A percentile compares a stretch with the other conserved stretches of the same genome.
Evolutionary conservation across 2,797 vertebrate species (phyloP).

Genomic region (Pteronotus mesoamericanus): DNA sequence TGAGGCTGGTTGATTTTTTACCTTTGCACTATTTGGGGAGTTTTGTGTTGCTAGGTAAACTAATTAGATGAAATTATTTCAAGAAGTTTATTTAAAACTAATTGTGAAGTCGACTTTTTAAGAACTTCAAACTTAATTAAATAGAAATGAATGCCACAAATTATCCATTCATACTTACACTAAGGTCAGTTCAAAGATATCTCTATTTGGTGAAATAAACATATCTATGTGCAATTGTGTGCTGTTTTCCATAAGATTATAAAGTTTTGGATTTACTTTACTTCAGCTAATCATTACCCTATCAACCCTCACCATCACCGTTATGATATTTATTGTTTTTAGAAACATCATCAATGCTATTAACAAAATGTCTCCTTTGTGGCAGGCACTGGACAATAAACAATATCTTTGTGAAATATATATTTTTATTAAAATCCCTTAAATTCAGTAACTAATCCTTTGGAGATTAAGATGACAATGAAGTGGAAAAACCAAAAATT

Average conservation of each 20-base stretch:
- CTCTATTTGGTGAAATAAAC: neutral
- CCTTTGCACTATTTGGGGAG: neutral
- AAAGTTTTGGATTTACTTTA: neutral
- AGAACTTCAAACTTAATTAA: neutral
- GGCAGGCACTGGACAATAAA: neutral
- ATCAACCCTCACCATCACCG: neutral
- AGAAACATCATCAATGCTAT: neutral
- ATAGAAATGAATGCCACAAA: neutral
- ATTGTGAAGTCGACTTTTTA: neutral
- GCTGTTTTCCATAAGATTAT: neutral
- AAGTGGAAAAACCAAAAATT: neutral
- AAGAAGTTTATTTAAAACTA: neutral
- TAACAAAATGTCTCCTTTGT: neutral
- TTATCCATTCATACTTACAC: neutral
- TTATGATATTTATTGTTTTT: neutral
- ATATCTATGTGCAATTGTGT: neutral
- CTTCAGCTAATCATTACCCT: neutral
- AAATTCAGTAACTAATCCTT: neutral
- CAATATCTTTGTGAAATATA: neutral
- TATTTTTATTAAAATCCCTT: neutral
- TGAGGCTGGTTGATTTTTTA: constrained; percentile 25
- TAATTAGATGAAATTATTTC: neutral
- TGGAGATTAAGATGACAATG: neutral
- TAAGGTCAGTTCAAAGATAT: neutral
- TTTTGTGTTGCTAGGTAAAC: neutral